phyloP scores from a whole-genome alignment of 2,888 invertebrate species.

The Lissonota sp. region DNA sequence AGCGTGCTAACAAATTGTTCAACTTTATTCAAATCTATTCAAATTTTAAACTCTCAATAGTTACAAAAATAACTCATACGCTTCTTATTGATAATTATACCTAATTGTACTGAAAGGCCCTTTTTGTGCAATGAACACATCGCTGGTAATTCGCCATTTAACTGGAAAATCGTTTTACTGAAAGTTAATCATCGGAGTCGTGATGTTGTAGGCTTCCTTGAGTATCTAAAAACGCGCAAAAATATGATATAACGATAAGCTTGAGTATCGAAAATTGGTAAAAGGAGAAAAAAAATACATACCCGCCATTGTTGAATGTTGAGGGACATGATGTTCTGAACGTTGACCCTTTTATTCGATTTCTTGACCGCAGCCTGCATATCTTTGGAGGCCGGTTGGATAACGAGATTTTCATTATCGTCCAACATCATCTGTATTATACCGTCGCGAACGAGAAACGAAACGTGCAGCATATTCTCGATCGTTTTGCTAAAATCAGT shows the following conservation, averaged over 20 bases:
- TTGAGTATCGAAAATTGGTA: constrained; percentile 68
- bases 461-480: constrained; percentile 88
- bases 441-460: constrained; percentile 87
- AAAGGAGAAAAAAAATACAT: constrained; percentile 68
- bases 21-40: constrained; percentile 53
- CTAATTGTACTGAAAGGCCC: too few species aligned
- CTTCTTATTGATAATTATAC: background rate
- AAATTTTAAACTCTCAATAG: constrained; percentile 8
- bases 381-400: constrained; percentile 77
- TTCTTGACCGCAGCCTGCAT: constrained; percentile 72
- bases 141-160: too few species aligned
- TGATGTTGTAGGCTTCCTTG: constrained; percentile 68
- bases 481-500: constrained; percentile 86
- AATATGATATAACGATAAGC: background rate
- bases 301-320: constrained; percentile 86
- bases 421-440: constrained; percentile 83
- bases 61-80: constrained; percentile 26
- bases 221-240: constrained; percentile 72
- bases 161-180: background rate
- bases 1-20: constrained; percentile 9
- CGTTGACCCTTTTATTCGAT: constrained; percentile 80
- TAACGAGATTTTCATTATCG: constrained; percentile 68
- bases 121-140: too few species aligned
- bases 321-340: constrained; percentile 86
- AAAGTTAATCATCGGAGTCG: constrained; percentile 77